Conservation (phyloP, 2,797 vertebrate genomes). For the Onychomys torridus region DNA sequence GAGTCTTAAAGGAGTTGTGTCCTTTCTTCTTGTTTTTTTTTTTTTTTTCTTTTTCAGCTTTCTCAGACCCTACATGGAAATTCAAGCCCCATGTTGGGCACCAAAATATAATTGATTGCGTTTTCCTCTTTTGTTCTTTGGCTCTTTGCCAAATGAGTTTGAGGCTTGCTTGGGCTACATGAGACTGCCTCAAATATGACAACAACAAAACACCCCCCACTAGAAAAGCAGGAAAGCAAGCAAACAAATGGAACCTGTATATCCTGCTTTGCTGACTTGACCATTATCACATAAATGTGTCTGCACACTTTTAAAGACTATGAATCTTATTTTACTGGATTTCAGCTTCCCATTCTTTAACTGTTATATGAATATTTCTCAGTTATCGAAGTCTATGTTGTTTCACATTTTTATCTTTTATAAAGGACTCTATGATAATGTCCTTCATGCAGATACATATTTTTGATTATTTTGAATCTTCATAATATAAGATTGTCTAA, state of each 20-base stretch:
- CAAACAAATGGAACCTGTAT: background rate
- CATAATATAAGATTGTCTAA: background rate
- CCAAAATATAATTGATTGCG: no score
- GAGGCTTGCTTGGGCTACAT: background rate
- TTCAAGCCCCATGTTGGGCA: no score
- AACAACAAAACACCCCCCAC: background rate
- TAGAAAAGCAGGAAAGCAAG: background rate
- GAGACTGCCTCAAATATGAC: background rate
- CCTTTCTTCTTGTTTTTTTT: no score
- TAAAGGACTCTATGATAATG: background rate
- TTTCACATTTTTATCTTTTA: background rate
- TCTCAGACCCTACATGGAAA: no score
- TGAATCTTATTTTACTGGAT: background rate
- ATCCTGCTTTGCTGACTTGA: background rate
- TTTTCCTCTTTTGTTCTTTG: no score
- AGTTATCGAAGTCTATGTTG: background rate
- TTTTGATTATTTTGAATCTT: constrained; percentile 21
- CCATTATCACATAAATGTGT: background rate
- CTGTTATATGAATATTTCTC: background rate
- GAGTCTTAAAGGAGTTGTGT: no score
- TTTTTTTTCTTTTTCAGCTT: no score
- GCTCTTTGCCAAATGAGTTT: no score
- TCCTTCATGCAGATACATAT: background rate
- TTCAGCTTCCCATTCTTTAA: background rate
- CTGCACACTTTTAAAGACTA: background rate